Evolutionary conservation across 37 sponge, comb jelly and placozoan species (phyloP).

Genomic region (Cliona cf. orientalis): DNA sequence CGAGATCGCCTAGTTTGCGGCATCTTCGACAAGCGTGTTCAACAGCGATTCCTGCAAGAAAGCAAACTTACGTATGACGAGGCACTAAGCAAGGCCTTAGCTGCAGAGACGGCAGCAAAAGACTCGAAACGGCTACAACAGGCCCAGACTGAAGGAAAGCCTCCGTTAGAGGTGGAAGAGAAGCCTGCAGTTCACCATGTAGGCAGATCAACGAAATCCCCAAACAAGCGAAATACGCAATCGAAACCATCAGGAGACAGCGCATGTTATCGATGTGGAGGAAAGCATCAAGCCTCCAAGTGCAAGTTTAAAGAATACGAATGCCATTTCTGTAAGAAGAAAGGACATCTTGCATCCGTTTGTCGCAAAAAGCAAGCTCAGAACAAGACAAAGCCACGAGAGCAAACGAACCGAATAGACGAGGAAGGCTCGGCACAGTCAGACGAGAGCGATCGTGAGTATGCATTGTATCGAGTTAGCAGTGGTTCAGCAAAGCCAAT

Average conservation of each 20-base stretch:
- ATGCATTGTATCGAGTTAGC: neutral
- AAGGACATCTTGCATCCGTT: constrained; percentile 10
- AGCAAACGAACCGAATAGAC: too few species aligned
- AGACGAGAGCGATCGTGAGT: neutral
- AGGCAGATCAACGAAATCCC: too few species aligned
- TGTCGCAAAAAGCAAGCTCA: neutral
- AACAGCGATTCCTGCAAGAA: neutral
- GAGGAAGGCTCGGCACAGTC: too few species aligned
- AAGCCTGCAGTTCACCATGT: too few species aligned
- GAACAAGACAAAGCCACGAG: too few species aligned
- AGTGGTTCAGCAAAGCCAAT: neutral
- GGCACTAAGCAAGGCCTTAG: too few species aligned
- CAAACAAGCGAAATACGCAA: too few species aligned
- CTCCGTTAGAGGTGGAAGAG: too few species aligned
- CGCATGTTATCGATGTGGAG: constrained; percentile 20
- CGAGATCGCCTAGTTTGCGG: neutral
- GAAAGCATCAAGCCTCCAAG: neutral
- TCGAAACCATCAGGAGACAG: too few species aligned
- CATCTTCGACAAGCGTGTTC: neutral
- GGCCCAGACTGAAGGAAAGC: too few species aligned
- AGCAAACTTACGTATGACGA: neutral
- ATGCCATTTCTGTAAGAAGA: constrained; percentile 8
- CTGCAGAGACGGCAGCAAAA: too few species aligned
- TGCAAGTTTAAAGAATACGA: constrained; percentile 7
- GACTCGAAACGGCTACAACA: too few species aligned